Base-by-base conservation (phyloP, 2,888 invertebrate genomes). In the Rhagophthalmus giganteus region DNA sequence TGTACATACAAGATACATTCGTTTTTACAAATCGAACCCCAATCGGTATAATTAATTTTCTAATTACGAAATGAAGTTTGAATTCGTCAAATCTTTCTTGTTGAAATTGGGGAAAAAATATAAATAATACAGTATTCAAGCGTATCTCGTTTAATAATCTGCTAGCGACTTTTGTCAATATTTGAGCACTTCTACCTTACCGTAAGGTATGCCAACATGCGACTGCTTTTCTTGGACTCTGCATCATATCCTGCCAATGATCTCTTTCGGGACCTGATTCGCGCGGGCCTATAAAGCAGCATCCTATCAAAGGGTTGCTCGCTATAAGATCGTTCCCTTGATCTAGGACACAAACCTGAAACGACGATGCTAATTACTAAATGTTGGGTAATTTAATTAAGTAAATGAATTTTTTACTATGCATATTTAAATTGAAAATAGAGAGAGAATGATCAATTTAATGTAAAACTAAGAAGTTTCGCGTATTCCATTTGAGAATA, bases 171-270 rank as follows among this genome's bases (percentile, higher is more conserved):
- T 32, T 13, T 32, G 14, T n/a, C 14, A 9, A 13, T 9, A 9
- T 14, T 60, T 58, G 58, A 60, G 60, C 60, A 55, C 41, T 28
- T 20, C 34, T 26, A 33, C 24, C 58, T 78, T 85, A 86, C 76
- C 85, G 83, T 58, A 92, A 79, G 57, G 85, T 86, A 76, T 94
- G 94, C 94, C 94, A 94, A 85, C 89, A 90, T 59, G 92, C 90
- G 61, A 90, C 86, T 11, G 91, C 87, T 71, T 92, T 91, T 62
- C 93, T 82, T 32, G 90, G 90, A 74, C 89, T 88, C 67, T 88
- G 87, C 39, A 87, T 84, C 88, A 94, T 91, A 67, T 91, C 90
- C 58, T 86, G 82, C 94, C 94, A 94, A 76, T 94, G 94, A 61
- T 88, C 87, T 42, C 86, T 84, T 64, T 87, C 88, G 1, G 83